Conservation (phyloP, 2,113 vertebrate species). For the Alethe castanea region DNA sequence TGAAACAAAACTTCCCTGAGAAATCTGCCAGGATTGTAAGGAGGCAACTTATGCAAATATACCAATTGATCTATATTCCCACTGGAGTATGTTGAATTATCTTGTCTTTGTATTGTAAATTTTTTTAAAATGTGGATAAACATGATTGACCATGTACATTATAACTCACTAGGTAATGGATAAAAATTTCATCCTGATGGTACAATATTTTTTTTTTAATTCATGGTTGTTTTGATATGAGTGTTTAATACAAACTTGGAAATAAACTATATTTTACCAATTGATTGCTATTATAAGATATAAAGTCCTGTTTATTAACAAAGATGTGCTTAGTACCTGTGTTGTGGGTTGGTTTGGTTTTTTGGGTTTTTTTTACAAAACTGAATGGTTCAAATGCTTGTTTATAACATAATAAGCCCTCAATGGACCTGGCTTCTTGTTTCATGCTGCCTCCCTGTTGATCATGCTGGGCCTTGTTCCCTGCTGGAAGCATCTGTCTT, state of each 20-base stretch:
- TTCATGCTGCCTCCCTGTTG: background rate
- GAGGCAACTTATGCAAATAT: background rate
- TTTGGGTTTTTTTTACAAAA: background rate
- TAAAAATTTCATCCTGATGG: constrained; percentile 36
- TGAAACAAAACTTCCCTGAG: background rate
- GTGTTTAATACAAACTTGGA: constrained; percentile 49
- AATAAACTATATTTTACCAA: constrained; percentile 42
- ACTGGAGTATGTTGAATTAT: background rate
- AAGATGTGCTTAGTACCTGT: constrained; percentile 54
- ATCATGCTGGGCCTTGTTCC: background rate
- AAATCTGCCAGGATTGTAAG: background rate
- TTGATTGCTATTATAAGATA: constrained; percentile 38
- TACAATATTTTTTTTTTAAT: constrained; percentile 1
- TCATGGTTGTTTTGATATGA: constrained; percentile 39
- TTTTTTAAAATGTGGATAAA: background rate
- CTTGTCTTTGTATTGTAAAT: constrained; percentile 18
- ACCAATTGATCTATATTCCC: background rate
- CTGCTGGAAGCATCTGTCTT: background rate
- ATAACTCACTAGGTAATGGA: background rate
- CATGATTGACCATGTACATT: background rate
- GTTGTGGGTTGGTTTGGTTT: background rate
- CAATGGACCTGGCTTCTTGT: background rate
- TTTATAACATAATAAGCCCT: background rate
- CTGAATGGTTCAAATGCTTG: constrained; percentile 2
- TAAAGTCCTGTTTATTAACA: constrained; percentile 20